Percentiles rank a stretch among this genome's conserved stretches.
Evolutionary conservation across 2,797 vertebrate species (phyloP).

Genomic region (Peromyscus melanophrys): DNA sequence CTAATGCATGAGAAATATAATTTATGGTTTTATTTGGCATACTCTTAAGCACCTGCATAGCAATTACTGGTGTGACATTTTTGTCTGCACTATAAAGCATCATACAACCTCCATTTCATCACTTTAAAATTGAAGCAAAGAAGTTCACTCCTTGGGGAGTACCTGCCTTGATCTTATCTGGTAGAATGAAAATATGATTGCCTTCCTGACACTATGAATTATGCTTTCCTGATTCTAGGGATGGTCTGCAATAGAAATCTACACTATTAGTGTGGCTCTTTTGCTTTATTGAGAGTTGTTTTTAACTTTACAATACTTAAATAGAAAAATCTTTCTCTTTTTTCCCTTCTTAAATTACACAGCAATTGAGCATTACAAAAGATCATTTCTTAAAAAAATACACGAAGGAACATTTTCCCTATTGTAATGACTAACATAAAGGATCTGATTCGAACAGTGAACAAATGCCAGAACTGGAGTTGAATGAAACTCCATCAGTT

Average conservation of each 20-base stretch:
- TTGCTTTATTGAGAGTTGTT: slow-evolving; percentile 57
- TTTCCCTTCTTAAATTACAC: slow-evolving; percentile 53
- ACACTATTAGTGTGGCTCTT: slow-evolving; percentile 49
- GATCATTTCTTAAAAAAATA: slow-evolving; percentile 62
- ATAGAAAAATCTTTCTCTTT: slow-evolving; percentile 50
- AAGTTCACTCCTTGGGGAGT: slow-evolving; percentile 62
- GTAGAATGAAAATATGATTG: slow-evolving; percentile 82
- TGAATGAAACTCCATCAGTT: slow-evolving; percentile 51
- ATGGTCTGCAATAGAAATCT: slow-evolving; percentile 57
- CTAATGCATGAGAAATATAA: slow-evolving; percentile 65
- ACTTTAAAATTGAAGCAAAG: slow-evolving; percentile 64
- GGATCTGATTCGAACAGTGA: slow-evolving; percentile 68
- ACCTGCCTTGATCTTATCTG: slow-evolving; percentile 75
- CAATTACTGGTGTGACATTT: slow-evolving; percentile 74
- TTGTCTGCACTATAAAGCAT: slow-evolving; percentile 69
- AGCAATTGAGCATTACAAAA: slow-evolving; percentile 57
- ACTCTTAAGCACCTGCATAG: slow-evolving; percentile 70
- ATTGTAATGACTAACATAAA: slow-evolving; percentile 28
- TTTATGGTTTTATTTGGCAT: slow-evolving; percentile 76
- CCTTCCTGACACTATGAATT: slow-evolving; percentile 78
- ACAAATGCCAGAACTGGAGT: slow-evolving; percentile 62
- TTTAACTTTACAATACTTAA: slow-evolving; percentile 46
- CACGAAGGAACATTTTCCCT: neutral
- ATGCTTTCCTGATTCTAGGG: slow-evolving; percentile 52
- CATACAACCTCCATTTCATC: slow-evolving; percentile 68